phyloP scores from a whole-genome alignment of 2,888 invertebrate genomes.

The Lasioglossum marginatum region DNA sequence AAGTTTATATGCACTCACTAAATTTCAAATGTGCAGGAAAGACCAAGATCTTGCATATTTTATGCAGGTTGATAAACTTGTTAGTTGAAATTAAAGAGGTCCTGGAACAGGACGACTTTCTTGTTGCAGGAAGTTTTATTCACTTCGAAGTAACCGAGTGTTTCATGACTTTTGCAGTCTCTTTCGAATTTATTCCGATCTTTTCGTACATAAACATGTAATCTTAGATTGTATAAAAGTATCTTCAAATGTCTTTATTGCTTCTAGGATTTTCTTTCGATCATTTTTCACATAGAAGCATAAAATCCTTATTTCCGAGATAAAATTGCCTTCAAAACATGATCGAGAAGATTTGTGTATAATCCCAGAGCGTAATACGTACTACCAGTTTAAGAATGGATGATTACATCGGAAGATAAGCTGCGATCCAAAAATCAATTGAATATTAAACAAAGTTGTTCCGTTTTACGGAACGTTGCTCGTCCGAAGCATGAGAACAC shows the following conservation, averaged over 20 bases:
- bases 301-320: not conserved
- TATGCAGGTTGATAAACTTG: not conserved
- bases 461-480: not conserved
- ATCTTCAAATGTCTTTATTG: too few species aligned
- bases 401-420: not conserved
- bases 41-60: not conserved
- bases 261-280: too few species aligned
- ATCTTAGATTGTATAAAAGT: too few species aligned
- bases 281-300: too few species aligned
- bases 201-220: not conserved
- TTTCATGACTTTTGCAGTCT: not conserved
- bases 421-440: not conserved
- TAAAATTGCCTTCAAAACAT: not conserved
- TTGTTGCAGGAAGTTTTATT: not conserved
- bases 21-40: constrained; percentile 6
- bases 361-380: not conserved
- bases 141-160: not conserved
- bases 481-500: not conserved
- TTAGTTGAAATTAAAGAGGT: not conserved
- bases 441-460: not conserved
- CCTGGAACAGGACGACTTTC: not conserved
- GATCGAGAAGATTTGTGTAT: not conserved
- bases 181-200: not conserved
- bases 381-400: not conserved
- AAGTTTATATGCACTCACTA: not conserved